Percentiles rank a stretch among this genome's conserved stretches.
Evolutionary conservation across 2,888 invertebrate species (phyloP).

Genomic region (Pseudococcus viburni): DNA sequence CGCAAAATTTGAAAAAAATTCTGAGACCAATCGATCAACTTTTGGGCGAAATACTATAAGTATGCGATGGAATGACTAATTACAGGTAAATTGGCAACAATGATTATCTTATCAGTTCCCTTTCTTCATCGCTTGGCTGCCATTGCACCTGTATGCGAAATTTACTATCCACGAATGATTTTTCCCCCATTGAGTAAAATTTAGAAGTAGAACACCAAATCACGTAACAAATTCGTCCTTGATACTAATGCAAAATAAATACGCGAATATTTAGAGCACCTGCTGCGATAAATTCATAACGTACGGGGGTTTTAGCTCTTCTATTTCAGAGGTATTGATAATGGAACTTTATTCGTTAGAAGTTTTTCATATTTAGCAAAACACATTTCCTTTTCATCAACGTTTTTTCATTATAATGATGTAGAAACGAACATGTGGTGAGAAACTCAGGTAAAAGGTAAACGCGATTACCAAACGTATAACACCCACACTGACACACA

Average conservation of each 20-base stretch:
- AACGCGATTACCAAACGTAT: slow-evolving; percentile 20
- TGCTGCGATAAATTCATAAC: not conserved
- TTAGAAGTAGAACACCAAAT: not conserved
- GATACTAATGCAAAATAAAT: not conserved
- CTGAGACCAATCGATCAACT: no score
- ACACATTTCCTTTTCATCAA: slow-evolving; percentile 9
- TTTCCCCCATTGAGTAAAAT: not conserved
- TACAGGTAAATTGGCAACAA: not conserved
- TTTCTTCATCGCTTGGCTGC: not conserved
- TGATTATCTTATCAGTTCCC: not conserved
- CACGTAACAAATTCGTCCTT: not conserved
- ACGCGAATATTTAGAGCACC: not conserved
- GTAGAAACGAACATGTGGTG: slow-evolving; percentile 32
- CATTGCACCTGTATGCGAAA: not conserved
- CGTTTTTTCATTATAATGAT: not conserved
- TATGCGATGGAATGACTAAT: no score
- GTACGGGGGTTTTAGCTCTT: not conserved
- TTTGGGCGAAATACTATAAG: no score
- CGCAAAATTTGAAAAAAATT: no score
- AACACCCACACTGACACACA: slow-evolving; percentile 7
- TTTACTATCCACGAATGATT: not conserved
- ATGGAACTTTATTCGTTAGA: not conserved
- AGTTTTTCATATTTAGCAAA: slow-evolving; percentile 10
- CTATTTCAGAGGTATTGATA: not conserved
- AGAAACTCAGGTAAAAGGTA: not conserved